Base-by-base conservation (phyloP, 2,113 vertebrate genomes). In the Coturnix japonica region DNA sequence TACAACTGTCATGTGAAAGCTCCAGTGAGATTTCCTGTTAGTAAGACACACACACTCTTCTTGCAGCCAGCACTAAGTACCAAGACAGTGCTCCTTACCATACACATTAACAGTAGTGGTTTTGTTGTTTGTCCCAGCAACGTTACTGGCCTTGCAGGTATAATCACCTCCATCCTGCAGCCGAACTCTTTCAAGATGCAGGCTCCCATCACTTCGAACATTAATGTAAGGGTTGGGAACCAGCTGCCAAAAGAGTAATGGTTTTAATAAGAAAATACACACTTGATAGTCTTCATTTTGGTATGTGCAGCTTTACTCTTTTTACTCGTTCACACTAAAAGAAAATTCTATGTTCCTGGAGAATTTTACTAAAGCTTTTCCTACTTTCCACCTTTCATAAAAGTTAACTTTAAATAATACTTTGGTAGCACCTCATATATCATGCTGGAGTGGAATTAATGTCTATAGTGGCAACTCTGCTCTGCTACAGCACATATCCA, bases 141-240 rank as follows among this genome's bases (percentile, higher is more conserved):
- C 96, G 1, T 98, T 99, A 87, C 97, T 98, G 65, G 99, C 99
- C 97, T 98, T 96, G 90, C 99, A 99, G 87, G 98, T 99, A 66
- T 99, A 99, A 43, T 98, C 96, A 0, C 99, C 99, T 0, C 95
- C 97, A 9, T 99, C 98, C 64, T 98, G 98, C 92, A 99, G 95
- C 28, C 96, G 97, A 37, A 98, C 97, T 64, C 98, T 97, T 89
- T 99, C 99, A 25, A 99, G 98, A 70, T 99, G 99, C 77, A 99
- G 97, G 93, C 99, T 99, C 25, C 99, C 98, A 9, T 99, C 99
- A 21, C 97, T 98, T 64, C 98, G 98, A 44, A 99, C 90, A 1
- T 95, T 98, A 70, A 99, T 41, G 31, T 99, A 99, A 13, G 98
- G 98, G 76, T 96, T 98, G 60, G 98, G 98, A 51, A 97, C 97